phyloP scores from a whole-genome alignment of 2,888 invertebrate species.

The Yponomeuta plumbellus region DNA sequence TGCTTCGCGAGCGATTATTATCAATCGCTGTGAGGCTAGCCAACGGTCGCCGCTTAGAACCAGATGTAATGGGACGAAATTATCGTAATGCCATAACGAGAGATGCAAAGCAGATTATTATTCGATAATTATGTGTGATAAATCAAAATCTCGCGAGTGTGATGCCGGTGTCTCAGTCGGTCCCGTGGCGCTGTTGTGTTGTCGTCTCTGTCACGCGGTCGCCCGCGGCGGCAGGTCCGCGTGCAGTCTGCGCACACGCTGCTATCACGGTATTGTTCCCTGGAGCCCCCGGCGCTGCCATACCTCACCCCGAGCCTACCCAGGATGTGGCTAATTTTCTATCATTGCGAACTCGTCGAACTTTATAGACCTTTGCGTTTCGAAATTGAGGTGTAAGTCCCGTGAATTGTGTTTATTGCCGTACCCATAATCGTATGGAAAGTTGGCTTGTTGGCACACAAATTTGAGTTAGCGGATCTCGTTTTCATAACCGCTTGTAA shows the following conservation, averaged over 20 bases:
- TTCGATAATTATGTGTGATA: conserved; percentile 73
- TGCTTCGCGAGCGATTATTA: conserved; percentile 76
- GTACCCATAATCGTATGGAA: conserved; percentile 32
- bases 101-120: conserved; percentile 72
- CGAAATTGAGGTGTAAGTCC: conserved; percentile 67
- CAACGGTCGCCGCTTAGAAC: conserved; percentile 72
- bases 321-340: conserved; percentile 74
- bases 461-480: background rate
- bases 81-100: conserved; percentile 74
- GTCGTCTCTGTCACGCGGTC: conserved; percentile 39
- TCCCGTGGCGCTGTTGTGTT: conserved; percentile 28
- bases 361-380: conserved; percentile 67
- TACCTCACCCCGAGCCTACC: conserved; percentile 68
- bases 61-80: conserved; percentile 70
- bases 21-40: conserved; percentile 69
- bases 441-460: conserved; percentile 2
- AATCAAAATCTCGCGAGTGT: conserved; percentile 65
- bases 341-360: conserved; percentile 67
- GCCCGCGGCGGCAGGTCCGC: conserved; percentile 47
- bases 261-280: conserved; percentile 46
- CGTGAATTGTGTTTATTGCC: conserved; percentile 62
- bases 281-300: conserved; percentile 39
- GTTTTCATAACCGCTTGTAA: too few species aligned
- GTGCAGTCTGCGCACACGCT: conserved; percentile 42
- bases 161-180: conserved; percentile 42